phyloP scores from a whole-genome alignment of 2,797 vertebrate genomes.

The Squalus acanthias region DNA sequence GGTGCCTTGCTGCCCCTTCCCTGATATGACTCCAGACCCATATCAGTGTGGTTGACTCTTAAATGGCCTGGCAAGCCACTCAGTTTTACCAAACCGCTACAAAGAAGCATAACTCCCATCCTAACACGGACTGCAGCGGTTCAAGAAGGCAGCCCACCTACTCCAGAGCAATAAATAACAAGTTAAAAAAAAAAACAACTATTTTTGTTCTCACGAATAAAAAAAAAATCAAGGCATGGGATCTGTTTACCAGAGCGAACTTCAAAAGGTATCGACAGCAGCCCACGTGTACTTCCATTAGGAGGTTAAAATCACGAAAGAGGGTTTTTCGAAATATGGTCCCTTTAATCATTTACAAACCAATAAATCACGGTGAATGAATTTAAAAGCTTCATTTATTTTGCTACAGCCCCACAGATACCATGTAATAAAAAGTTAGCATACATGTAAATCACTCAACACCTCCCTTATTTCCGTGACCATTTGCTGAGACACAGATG shows the following conservation, averaged over 20 bases:
- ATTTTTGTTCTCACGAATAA: too few relatives aligned
- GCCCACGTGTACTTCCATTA: neutral
- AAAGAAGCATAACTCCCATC: too few relatives aligned
- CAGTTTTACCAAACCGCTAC: too few relatives aligned
- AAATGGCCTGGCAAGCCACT: too few relatives aligned
- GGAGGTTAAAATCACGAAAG: neutral
- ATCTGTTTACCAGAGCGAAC: neutral
- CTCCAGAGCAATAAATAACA: too few relatives aligned
- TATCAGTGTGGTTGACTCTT: too few relatives aligned
- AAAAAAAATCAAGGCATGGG: neutral
- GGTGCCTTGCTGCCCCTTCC: too few relatives aligned
- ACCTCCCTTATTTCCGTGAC: neutral
- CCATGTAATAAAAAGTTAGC: neutral
- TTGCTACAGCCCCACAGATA: neutral
- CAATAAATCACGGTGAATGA: neutral
- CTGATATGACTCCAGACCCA: too few relatives aligned
- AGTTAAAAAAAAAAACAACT: neutral
- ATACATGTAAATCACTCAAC: neutral
- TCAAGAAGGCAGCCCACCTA: too few relatives aligned
- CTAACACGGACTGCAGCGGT: too few relatives aligned
- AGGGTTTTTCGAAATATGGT: neutral
- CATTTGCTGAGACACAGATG: too few relatives aligned
- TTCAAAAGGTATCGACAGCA: neutral
- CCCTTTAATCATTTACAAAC: neutral
- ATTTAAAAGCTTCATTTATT: neutral